These are phyloP conservation scores for Drosophila setosimentum DNA, from an alignment of 2,888 invertebrate genomes.

Conservation along the genomic window DNA sequence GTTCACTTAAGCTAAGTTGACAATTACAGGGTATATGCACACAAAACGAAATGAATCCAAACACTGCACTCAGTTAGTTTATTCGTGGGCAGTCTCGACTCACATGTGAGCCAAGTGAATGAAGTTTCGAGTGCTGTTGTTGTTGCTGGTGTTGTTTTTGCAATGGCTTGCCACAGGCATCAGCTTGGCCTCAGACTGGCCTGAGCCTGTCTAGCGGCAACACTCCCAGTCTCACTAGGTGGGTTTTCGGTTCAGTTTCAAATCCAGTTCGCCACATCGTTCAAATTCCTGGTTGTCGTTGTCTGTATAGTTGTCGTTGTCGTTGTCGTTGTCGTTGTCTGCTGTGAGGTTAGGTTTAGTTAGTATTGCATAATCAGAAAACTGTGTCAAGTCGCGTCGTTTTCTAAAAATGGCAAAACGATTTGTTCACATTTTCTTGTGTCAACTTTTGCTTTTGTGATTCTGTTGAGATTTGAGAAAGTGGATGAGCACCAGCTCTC, in stretches of 20 bases:
- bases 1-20: background rate
- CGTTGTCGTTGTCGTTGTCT: constrained; percentile 1
- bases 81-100: constrained; percentile 36
- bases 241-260: constrained; percentile 26
- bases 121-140: constrained; percentile 65
- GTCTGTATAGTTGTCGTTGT: constrained; percentile 11
- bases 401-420: constrained; percentile 75
- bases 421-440: constrained; percentile 62
- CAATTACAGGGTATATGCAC: constrained; percentile 1
- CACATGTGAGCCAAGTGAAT: constrained; percentile 55
- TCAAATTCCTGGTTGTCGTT: constrained; percentile 37
- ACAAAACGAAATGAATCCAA: constrained; percentile 3
- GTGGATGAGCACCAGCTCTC: constrained; percentile 34
- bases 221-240: constrained; percentile 50
- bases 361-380: constrained; percentile 63
- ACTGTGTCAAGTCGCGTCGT: constrained; percentile 71
- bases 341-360: constrained; percentile 62
- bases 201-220: constrained; percentile 63
- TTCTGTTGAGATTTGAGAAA: constrained; percentile 7
- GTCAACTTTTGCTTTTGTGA: constrained; percentile 37
- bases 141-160: constrained; percentile 15
- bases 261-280: constrained; percentile 53
- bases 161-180: constrained; percentile 4
- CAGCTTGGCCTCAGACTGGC: constrained; percentile 5
- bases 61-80: background rate